A percentile compares a stretch with the other conserved stretches of the same genome.
Evolutionary conservation across 2,888 invertebrate species (phyloP).

Genomic region (Drosophila sordidula): DNA sequence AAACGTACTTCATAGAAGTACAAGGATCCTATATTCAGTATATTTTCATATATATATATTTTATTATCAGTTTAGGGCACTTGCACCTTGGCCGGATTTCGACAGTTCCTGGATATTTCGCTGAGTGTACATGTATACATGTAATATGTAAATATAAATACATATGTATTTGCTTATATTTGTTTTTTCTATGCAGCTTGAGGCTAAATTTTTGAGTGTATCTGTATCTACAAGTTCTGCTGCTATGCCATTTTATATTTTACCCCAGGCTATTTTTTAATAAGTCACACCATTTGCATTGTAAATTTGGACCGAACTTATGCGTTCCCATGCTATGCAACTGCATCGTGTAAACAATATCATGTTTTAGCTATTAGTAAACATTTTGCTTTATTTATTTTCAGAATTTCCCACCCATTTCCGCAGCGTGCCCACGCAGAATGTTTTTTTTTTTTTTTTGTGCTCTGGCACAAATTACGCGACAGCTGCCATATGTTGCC

Average conservation of each 20-base stretch:
- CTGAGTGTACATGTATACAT: not conserved
- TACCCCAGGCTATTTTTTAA: conserved; percentile 59
- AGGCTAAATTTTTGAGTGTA: conserved; percentile 20
- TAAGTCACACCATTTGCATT: conserved; percentile 71
- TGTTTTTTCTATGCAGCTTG: conserved; percentile 12
- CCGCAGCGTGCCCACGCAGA: conserved; percentile 46
- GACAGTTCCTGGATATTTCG: not conserved
- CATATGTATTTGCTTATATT: conserved; percentile 30
- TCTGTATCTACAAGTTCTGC: conserved; percentile 19
- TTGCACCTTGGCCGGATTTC: too few relatives aligned
- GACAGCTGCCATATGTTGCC: conserved; percentile 67
- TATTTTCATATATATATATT: too few relatives aligned
- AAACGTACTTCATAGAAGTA: too few relatives aligned
- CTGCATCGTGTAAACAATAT: conserved; percentile 65
- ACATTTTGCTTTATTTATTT: conserved; percentile 56
- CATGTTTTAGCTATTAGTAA: conserved; percentile 65
- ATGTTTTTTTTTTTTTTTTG: conserved; percentile 25
- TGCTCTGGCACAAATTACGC: conserved; percentile 45
- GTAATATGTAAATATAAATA: not conserved
- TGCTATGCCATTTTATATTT: conserved; percentile 35
- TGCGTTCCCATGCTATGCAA: conserved; percentile 28
- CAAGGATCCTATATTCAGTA: too few relatives aligned
- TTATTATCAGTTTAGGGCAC: too few relatives aligned
- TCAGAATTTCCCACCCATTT: conserved; percentile 57
- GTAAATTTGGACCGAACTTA: conserved; percentile 54